Evolutionary conservation across 2,888 invertebrate species (phyloP).

Genomic region (Pseudeuparius sepicola): DNA sequence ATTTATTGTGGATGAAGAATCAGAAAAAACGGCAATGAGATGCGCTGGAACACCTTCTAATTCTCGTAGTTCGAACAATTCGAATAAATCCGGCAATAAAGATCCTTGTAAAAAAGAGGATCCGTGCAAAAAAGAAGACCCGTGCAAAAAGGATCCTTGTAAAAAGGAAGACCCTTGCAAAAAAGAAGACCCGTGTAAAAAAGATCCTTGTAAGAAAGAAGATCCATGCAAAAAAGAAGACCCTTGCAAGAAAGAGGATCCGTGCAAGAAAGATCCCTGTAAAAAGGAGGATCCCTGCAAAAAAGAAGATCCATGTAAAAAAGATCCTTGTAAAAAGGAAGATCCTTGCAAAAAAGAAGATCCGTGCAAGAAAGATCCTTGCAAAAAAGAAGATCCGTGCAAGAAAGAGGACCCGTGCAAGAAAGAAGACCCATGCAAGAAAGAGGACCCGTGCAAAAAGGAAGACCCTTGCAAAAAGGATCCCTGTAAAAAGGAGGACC

Average conservation of each 20-base stretch:
- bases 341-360: constrained; percentile 17
- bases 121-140: constrained; percentile 15
- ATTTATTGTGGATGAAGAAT: neutral
- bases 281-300: constrained; percentile 19
- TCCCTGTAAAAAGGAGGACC: no score
- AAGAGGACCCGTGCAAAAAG: constrained; percentile 12
- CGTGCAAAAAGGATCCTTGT: constrained; percentile 10
- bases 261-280: constrained; percentile 13
- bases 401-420: constrained; percentile 20
- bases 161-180: constrained; percentile 14
- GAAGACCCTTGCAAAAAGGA: constrained; percentile 15
- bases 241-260: constrained; percentile 19
- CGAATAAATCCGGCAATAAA: neutral
- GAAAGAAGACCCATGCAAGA: constrained; percentile 19
- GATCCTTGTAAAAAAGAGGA: constrained; percentile 15
- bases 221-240: constrained; percentile 20
- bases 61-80: no score
- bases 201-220: constrained; percentile 15
- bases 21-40: neutral
- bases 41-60: no score
- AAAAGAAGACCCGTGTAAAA: constrained; percentile 19
- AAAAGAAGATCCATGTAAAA: constrained; percentile 17
- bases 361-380: constrained; percentile 19
- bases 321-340: constrained; percentile 13
- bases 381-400: constrained; percentile 20